Percentiles rank a stretch among this genome's conserved stretches.
Evolutionary conservation across 2,888 invertebrate genomes (phyloP).

Genomic region (Mimumesa dahlbomi): DNA sequence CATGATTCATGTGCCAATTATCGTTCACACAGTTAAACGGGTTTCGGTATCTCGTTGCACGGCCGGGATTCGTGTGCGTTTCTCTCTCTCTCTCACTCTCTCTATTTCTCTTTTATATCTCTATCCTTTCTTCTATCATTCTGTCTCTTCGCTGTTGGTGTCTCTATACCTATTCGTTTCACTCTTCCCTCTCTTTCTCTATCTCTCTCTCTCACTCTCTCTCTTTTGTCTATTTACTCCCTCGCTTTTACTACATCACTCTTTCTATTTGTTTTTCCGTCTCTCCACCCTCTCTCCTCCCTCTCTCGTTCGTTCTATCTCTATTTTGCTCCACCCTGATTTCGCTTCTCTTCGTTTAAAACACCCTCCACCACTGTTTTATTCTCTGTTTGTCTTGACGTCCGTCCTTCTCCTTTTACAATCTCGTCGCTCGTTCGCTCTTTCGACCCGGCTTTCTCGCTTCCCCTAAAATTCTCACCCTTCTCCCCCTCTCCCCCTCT

Average conservation of each 20-base stretch:
- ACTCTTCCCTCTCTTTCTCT: background rate
- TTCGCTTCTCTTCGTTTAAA: too few species aligned
- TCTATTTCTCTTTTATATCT: background rate
- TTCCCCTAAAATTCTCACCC: too few species aligned
- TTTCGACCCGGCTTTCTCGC: background rate
- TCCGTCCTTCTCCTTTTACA: background rate
- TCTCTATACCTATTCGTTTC: too few species aligned
- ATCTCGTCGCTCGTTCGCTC: too few species aligned
- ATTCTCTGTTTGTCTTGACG: background rate
- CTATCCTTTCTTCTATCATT: slow-evolving; percentile 17
- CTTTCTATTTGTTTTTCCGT: background rate
- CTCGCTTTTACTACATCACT: background rate
- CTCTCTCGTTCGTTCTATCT: slow-evolving; percentile 2
- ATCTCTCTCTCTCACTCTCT: slow-evolving; percentile 16
- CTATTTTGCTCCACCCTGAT: background rate
- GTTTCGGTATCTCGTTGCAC: slow-evolving; percentile 21
- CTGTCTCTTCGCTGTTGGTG: too few species aligned
- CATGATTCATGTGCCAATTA: slow-evolving; percentile 77
- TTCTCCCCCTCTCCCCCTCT: background rate
- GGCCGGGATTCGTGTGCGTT: background rate
- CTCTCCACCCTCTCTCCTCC: background rate
- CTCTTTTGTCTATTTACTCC: background rate
- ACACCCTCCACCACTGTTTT: background rate
- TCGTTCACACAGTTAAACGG: slow-evolving; percentile 66
- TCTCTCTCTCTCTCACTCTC: background rate